Conservation (phyloP, 2,888 invertebrate species). For the Chaitophorus viminalis region DNA sequence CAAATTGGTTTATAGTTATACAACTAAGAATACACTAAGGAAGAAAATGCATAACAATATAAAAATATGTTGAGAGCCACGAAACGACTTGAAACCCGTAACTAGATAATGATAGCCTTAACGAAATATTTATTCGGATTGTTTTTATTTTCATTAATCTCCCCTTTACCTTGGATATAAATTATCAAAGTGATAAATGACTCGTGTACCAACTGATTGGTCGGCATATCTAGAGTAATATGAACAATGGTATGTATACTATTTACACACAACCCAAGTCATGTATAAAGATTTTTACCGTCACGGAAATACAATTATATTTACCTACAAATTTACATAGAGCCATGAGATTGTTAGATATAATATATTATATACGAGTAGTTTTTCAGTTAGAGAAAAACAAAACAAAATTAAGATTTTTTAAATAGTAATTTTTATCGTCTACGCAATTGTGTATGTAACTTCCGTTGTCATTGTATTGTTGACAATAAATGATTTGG, state of each 20-base stretch:
- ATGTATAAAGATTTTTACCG: slow-evolving; percentile 9
- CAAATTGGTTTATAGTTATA: no score
- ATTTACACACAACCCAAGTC: neutral
- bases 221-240: slow-evolving; percentile 34
- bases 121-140: slow-evolving; percentile 34
- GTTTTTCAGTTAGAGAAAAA: neutral
- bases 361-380: neutral
- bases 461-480: neutral
- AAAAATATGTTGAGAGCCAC: neutral
- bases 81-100: slow-evolving; percentile 34
- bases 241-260: slow-evolving; percentile 23
- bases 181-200: slow-evolving; percentile 51
- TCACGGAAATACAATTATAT: slow-evolving; percentile 40
- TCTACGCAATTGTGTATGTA: neutral
- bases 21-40: no score
- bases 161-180: slow-evolving; percentile 16
- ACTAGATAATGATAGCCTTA: slow-evolving; percentile 22
- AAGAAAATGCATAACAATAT: neutral
- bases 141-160: slow-evolving; percentile 26
- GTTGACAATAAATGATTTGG: neutral
- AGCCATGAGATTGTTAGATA: slow-evolving; percentile 47
- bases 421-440: neutral
- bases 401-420: neutral
- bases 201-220: neutral
- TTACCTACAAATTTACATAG: slow-evolving; percentile 42